phyloP scores from a whole-genome alignment of 2,113 vertebrate genomes.

The Halcyon senegalensis region DNA sequence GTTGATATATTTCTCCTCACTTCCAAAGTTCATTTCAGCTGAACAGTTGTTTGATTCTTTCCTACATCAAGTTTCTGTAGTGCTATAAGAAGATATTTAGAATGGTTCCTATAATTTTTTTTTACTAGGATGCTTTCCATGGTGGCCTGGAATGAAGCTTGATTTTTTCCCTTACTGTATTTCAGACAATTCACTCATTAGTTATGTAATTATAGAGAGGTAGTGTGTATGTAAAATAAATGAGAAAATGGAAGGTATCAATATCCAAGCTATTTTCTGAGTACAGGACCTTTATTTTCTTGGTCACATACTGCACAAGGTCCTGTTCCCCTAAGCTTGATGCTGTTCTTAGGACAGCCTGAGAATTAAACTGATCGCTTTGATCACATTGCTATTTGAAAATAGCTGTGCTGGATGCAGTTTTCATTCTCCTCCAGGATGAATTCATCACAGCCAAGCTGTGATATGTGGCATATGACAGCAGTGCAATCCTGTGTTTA shows the following conservation, averaged over 20 bases:
- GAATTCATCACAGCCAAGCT: neutral
- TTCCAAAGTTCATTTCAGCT: neutral
- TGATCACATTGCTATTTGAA: neutral
- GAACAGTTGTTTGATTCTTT: neutral
- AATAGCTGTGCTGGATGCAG: neutral
- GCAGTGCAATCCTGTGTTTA: neutral
- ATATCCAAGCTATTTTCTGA: neutral
- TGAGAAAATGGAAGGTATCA: neutral
- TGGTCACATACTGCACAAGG: neutral
- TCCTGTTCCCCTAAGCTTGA: neutral
- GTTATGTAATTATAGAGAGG: neutral
- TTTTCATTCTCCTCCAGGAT: neutral
- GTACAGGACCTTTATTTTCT: neutral
- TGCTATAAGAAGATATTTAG: neutral
- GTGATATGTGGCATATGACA: neutral
- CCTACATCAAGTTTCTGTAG: neutral
- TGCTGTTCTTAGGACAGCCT: neutral
- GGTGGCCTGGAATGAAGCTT: neutral
- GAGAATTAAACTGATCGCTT: neutral
- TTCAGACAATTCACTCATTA: neutral
- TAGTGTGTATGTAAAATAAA: neutral
- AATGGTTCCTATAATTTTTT: neutral
- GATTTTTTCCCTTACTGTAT: neutral
- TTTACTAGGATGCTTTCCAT: neutral
- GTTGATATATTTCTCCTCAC: neutral